Percentiles rank a stretch among this genome's conserved stretches.
phyloP scores from a whole-genome alignment of 2,113 vertebrate genomes.

The Oryzias woworae region DNA sequence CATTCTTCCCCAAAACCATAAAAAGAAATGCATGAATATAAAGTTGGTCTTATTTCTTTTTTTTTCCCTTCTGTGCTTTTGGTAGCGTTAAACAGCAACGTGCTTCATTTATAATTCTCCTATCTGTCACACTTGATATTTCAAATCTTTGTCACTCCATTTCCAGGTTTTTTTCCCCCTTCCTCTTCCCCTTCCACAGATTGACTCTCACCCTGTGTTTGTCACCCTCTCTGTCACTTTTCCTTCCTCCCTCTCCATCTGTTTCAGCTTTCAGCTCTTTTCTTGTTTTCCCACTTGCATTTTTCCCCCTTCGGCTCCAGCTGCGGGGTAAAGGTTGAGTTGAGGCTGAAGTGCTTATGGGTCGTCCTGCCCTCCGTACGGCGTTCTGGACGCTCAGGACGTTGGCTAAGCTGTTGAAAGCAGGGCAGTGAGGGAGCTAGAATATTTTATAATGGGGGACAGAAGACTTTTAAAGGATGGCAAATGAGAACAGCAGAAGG shows the following conservation, averaged over 20 bases:
- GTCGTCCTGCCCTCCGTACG: conserved; percentile 18
- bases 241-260: conserved; percentile 43
- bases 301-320: not conserved
- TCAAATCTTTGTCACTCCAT: conserved; percentile 35
- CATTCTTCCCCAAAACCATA: conserved; percentile 26
- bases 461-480: no score
- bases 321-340: conserved; percentile 12
- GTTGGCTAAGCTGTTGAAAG: no score
- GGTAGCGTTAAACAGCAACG: conserved; percentile 71
- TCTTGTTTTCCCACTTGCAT: conserved; percentile 31
- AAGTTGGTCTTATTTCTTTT: conserved; percentile 23
- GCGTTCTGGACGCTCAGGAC: conserved; percentile 6
- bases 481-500: no score
- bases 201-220: conserved; percentile 45
- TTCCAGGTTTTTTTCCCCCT: conserved; percentile 15
- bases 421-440: no score
- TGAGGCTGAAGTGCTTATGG: conserved; percentile 22
- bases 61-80: conserved; percentile 42
- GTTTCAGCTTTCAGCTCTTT: conserved; percentile 44
- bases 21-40: conserved; percentile 36
- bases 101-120: conserved; percentile 72
- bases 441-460: no score
- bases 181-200: conserved; percentile 25
- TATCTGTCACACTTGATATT: conserved; percentile 45
- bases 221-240: conserved; percentile 52